These are phyloP conservation scores for Orchesellides sinensis DNA, from an alignment of 2,888 invertebrate species.

Conservation along the genomic window DNA sequence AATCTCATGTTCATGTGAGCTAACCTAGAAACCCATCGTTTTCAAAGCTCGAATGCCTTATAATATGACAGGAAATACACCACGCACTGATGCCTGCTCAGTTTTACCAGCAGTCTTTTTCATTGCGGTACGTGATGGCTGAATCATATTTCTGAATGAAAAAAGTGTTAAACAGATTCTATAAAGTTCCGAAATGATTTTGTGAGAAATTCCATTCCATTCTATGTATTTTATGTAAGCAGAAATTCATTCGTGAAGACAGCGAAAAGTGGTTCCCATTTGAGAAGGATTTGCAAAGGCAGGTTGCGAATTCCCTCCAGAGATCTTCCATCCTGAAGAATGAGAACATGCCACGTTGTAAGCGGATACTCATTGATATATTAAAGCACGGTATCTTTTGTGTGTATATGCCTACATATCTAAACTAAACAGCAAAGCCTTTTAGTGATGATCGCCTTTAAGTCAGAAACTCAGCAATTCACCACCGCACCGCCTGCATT, in stretches of 20 bases:
- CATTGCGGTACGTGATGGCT: too few species aligned
- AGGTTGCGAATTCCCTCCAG: conserved; percentile 23
- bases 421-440: neutral
- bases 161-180: conserved; percentile 5
- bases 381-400: neutral
- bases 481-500: neutral
- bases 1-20: too few species aligned
- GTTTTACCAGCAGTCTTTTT: too few species aligned
- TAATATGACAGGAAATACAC: too few species aligned
- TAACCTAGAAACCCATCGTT: too few species aligned
- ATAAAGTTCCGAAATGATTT: conserved; percentile 17
- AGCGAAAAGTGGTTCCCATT: conserved; percentile 12
- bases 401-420: neutral
- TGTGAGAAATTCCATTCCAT: neutral
- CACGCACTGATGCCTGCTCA: too few species aligned
- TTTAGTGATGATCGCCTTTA: conserved; percentile 1
- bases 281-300: conserved; percentile 35
- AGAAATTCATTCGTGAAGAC: conserved; percentile 26
- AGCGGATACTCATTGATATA: neutral
- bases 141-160: neutral
- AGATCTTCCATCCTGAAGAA: conserved; percentile 2
- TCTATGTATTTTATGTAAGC: neutral
- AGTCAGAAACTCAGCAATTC: neutral
- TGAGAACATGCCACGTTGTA: neutral
- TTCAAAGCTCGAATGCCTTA: too few species aligned